These are phyloP conservation scores for Paracentrotus lividus DNA, from an alignment of 53 echinoderm and acorn worm genomes.

Conservation along the genomic window DNA sequence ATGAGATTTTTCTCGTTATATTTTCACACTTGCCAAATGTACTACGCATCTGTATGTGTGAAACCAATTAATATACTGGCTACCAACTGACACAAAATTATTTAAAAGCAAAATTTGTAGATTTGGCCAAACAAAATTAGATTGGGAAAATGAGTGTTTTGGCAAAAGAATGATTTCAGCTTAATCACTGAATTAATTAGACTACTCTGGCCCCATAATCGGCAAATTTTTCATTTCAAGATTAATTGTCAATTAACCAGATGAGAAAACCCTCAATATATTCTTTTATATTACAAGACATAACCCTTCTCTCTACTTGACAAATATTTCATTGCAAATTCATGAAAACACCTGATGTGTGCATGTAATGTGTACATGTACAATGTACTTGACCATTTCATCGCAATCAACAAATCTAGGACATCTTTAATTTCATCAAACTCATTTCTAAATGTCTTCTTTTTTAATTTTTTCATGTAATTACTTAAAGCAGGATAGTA, in stretches of 20 bases:
- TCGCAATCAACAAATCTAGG: not conserved
- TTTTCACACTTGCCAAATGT: constrained; percentile 38
- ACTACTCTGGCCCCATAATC: not conserved
- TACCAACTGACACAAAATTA: not conserved
- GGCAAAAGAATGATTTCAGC: not conserved
- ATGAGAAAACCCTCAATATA: not conserved
- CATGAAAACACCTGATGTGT: not conserved
- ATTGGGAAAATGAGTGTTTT: not conserved
- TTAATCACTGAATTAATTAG: not conserved
- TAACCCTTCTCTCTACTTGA: not conserved
- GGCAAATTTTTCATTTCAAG: not conserved
- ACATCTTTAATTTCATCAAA: not conserved
- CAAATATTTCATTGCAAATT: not conserved
- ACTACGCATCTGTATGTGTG: constrained; percentile 18
- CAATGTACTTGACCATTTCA: too few relatives aligned
- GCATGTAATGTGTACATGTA: not conserved
- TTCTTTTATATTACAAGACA: not conserved
- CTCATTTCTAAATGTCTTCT: not conserved
- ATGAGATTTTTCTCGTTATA: not conserved
- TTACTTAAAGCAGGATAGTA: too few relatives aligned
- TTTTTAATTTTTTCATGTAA: not conserved
- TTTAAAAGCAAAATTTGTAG: not conserved
- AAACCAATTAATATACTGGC: constrained; percentile 42
- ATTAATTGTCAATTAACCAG: not conserved
- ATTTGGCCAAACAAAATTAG: not conserved